These are phyloP conservation scores for Myotis davidii DNA, from an alignment of 2,113 vertebrate genomes.

Conservation along the genomic window DNA sequence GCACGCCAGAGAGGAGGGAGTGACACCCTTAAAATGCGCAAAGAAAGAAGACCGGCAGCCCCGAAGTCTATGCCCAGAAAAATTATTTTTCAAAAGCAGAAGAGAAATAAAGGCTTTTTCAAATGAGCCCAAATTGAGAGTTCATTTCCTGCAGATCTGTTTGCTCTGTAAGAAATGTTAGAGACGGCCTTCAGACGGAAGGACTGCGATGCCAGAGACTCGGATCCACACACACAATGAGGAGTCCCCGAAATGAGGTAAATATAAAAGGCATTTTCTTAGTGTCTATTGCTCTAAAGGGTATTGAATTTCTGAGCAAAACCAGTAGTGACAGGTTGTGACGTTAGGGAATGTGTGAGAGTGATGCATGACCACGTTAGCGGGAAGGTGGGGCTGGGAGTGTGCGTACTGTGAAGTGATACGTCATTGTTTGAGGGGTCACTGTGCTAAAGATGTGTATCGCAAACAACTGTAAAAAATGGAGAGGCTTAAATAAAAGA, in stretches of 20 bases:
- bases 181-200: not conserved
- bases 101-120: not conserved
- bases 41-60: not conserved
- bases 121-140: not conserved
- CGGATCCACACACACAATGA: not conserved
- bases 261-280: not conserved
- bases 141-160: not conserved
- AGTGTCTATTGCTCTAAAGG: not conserved
- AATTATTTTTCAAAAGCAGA: not conserved
- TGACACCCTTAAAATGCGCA: not conserved
- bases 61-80: not conserved
- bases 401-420: too few relatives aligned
- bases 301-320: not conserved
- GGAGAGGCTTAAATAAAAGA: not conserved
- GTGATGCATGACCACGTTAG: accelerated
- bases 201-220: not conserved
- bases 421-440: too few relatives aligned
- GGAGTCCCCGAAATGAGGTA: not conserved
- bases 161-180: not conserved
- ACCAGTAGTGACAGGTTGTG: not conserved
- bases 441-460: not conserved
- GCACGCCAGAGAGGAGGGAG: not conserved
- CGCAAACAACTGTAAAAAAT: not conserved
- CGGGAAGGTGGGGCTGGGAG: not conserved
- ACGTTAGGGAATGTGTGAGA: not conserved